These are phyloP conservation scores for Rhinichthys klamathensis DNA, from an alignment of 2,113 vertebrate species.

Conservation along the genomic window DNA sequence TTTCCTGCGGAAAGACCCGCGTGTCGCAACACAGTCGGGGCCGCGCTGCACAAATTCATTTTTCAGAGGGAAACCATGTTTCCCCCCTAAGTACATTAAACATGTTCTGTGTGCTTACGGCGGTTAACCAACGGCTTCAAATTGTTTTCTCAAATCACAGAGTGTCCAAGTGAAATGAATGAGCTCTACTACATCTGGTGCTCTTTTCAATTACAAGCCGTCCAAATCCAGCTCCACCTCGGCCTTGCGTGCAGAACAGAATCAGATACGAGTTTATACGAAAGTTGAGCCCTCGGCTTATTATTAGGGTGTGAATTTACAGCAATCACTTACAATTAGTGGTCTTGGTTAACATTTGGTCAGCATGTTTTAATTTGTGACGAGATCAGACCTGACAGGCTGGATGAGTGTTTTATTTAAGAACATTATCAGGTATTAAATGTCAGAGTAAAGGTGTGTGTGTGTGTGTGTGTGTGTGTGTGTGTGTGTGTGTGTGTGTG, in stretches of 20 bases:
- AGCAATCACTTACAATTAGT: conserved; percentile 12
- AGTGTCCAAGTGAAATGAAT: conserved; percentile 56
- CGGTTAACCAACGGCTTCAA: conserved; percentile 73
- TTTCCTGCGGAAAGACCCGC: neutral
- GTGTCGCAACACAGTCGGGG: conserved; percentile 4
- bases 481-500: neutral
- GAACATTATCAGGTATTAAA: conserved; percentile 50
- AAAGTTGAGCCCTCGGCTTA: neutral
- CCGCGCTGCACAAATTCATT: conserved; percentile 48
- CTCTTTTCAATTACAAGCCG: conserved; percentile 17
- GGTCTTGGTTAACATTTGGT: neutral
- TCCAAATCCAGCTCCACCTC: neutral
- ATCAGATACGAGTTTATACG: neutral
- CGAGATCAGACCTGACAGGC: conserved; percentile 5
- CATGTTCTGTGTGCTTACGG: conserved; percentile 65
- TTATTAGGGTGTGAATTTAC: conserved; percentile 24
- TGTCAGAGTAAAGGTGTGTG: conserved; percentile 48
- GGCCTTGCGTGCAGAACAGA: neutral
- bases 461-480: neutral
- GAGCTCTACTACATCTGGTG: conserved; percentile 33
- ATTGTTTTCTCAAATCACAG: conserved; percentile 68
- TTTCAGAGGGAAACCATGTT: conserved; percentile 61
- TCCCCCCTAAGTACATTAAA: conserved; percentile 64
- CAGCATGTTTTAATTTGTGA: conserved; percentile 11
- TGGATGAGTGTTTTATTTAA: conserved; percentile 31